Conservation (phyloP, 2,797 vertebrate species). For the Rhabdophis nuchalis region DNA sequence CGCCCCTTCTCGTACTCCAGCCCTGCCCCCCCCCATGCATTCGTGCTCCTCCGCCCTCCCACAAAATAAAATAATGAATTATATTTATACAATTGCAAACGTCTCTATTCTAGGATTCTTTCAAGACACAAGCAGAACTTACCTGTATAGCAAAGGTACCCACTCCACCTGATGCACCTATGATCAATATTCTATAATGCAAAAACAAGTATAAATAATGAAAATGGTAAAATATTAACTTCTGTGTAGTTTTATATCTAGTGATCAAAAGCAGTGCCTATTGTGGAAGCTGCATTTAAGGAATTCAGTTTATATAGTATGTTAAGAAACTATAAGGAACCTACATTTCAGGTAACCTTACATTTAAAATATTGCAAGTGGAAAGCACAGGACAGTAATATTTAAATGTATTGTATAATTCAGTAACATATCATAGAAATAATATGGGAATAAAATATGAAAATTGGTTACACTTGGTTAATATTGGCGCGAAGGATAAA, state of each 20-base stretch:
- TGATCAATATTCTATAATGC: conserved; percentile 82
- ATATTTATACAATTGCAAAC: background rate
- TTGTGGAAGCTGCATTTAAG: background rate
- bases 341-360: background rate
- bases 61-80: background rate
- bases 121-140: conserved; percentile 33
- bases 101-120: background rate
- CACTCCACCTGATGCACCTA: conserved; percentile 92
- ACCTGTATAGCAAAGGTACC: conserved; percentile 96
- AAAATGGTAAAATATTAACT: background rate
- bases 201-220: conserved; percentile 47
- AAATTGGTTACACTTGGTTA: background rate
- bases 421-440: background rate
- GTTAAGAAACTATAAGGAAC: background rate
- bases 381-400: background rate
- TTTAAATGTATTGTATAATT: background rate
- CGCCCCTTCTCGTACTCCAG: too few species aligned
- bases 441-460: too few species aligned
- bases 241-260: background rate
- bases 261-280: background rate
- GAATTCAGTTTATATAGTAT: background rate
- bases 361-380: background rate
- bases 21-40: too few species aligned
- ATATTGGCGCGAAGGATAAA: background rate
- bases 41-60: too few species aligned